Conservation (phyloP, 2,797 vertebrate genomes). For the Coendou prehensilis region DNA sequence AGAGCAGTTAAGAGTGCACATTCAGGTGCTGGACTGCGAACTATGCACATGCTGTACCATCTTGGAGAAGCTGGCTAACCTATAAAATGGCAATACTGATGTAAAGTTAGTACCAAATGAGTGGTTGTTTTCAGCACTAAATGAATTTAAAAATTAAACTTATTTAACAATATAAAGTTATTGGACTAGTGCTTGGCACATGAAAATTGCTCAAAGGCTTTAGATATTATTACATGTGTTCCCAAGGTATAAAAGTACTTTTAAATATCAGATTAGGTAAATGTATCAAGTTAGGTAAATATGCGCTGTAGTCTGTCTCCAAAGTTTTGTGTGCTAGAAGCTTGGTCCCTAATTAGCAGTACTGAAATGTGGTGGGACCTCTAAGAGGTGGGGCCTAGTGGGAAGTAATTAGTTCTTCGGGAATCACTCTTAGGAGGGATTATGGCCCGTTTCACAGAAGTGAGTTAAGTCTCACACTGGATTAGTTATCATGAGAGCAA, state of each 20-base stretch:
- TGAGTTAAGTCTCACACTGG: not conserved
- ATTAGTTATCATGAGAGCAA: not conserved
- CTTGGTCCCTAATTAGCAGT: not conserved
- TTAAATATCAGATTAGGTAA: conserved; percentile 48
- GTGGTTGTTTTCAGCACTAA: not conserved
- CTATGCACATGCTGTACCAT: not conserved
- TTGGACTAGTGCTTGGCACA: not conserved
- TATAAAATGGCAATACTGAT: not conserved
- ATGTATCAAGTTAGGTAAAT: not conserved
- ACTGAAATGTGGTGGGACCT: not conserved
- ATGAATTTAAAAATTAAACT: conserved; percentile 9
- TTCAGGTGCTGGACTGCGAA: not conserved
- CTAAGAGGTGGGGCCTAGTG: not conserved
- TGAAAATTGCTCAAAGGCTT: conserved; percentile 31
- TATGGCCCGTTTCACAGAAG: not conserved
- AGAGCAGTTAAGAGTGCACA: not conserved
- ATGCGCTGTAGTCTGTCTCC: not conserved
- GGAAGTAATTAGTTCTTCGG: not conserved
- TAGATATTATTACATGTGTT: not conserved
- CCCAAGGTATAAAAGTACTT: not conserved
- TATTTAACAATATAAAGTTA: conserved; percentile 5
- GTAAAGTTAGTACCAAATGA: not conserved
- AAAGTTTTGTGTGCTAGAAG: not conserved
- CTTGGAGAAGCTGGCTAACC: not conserved
- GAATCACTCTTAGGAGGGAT: not conserved